Conservation (phyloP, 92 coral and sea anemone genomes). For the Actinernus sp. region DNA sequence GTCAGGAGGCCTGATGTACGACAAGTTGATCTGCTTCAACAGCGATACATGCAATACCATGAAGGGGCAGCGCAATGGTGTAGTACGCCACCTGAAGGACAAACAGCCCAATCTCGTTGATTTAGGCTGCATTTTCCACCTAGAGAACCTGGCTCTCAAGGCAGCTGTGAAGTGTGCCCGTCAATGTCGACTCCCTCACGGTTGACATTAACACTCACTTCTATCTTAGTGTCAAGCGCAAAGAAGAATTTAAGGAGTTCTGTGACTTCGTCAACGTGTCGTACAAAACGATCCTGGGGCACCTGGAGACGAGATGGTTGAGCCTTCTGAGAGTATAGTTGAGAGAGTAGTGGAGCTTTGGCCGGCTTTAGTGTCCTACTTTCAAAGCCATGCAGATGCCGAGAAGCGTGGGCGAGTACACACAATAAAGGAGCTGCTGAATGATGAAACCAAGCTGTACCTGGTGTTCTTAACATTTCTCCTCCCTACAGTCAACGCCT, state of each 20-base stretch:
- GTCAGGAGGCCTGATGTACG: not conserved
- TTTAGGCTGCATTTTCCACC: conserved; percentile 8
- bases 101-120: too few relatives aligned
- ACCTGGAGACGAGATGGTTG: too few relatives aligned
- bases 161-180: conserved; percentile 21
- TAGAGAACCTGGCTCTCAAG: conserved; percentile 29
- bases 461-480: not conserved
- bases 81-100: too few relatives aligned
- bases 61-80: too few relatives aligned
- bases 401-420: not conserved
- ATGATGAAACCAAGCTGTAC: not conserved
- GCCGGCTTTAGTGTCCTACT: too few relatives aligned
- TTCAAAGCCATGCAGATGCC: too few relatives aligned
- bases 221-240: conserved; percentile 15
- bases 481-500: conserved; percentile 4
- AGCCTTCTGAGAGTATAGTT: too few relatives aligned
- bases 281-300: too few relatives aligned
- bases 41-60: too few relatives aligned
- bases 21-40: conserved; percentile 9
- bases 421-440: not conserved
- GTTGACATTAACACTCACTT: conserved; percentile 12
- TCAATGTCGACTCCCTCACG: conserved; percentile 20
- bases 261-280: too few relatives aligned
- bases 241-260: not conserved
- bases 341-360: not conserved